phyloP scores from a whole-genome alignment of 2,888 invertebrate species.

The Cylloceria caligata region DNA sequence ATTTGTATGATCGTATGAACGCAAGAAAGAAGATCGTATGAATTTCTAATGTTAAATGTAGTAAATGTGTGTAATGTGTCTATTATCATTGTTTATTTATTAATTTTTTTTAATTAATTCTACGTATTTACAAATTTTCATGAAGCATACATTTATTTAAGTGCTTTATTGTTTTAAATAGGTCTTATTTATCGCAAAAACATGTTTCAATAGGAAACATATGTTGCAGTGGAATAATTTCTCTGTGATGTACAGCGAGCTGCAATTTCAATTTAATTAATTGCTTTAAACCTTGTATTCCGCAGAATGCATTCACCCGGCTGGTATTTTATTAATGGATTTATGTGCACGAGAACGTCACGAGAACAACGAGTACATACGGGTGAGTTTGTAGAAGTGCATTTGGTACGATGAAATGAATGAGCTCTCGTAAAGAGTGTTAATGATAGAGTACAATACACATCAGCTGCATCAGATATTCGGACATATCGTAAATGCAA shows the following conservation, averaged over 20 bases:
- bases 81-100: not conserved
- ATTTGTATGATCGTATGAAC: not conserved
- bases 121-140: not conserved
- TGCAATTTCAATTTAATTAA: not conserved
- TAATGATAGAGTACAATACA: not conserved
- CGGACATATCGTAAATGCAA: not conserved
- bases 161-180: too few relatives aligned
- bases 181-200: too few relatives aligned
- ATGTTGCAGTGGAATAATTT: not conserved
- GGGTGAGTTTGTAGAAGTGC: not conserved
- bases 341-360: not conserved
- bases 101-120: not conserved
- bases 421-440: not conserved
- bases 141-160: too few relatives aligned
- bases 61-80: too few relatives aligned
- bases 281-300: not conserved
- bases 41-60: not conserved
- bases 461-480: not conserved
- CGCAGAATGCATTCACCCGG: not conserved
- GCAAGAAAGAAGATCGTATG: not conserved
- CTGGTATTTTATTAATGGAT: slow-evolving; percentile 1
- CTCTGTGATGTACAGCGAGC: not conserved
- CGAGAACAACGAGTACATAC: not conserved
- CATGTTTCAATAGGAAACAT: too few relatives aligned
- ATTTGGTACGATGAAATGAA: not conserved